Evolutionary conservation across 2,113 vertebrate genomes (phyloP), one percentile per base, ranked within the genome.

Genomic region (Hippoglossus stenolepis): DNA sequence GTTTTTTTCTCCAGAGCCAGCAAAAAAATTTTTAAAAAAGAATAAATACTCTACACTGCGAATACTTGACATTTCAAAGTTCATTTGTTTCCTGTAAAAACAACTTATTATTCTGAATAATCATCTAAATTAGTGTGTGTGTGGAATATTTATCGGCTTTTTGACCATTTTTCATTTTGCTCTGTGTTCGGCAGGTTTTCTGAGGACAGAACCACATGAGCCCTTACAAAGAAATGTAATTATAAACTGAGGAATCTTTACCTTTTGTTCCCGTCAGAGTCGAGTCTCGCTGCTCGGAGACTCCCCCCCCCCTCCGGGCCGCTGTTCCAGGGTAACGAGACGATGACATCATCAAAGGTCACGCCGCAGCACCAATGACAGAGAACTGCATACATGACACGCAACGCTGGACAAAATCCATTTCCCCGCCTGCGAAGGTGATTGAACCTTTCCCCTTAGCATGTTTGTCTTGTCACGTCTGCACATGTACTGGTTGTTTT

Each of bases 381-480:
- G 14, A 64, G 31, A 58, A 47, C n/a, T 3, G 26, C 49, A 59
- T 43, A n/a, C 23, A 64, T 79, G 49, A 43, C 26, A 53, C 17
- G n/a, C 61, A 18, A 1, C 31, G 23, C 14, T 35, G 62, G 61
- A 26, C 7, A 23, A 18, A 35, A 70, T 58, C 43, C 67, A 57
- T 62, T n/a, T 28, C 21, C 24, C 59, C 9, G 28, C 54, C 26
- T 8, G 14, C 56, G 18, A 28, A 70, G 14, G n/a, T 31, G 68
- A 71, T 57, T 38, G 2, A 62, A 69, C 11, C 15, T 49, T 59
- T 74, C 1, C 6, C 54, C 5, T 23, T 17, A 31, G 65, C 35
- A 58, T 62, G 63, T 79, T 66, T 70, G 60, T 61, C 53, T 35
- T n/a, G 24, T 74, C 45, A n/a, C 7, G 51, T n/a, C 51, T 62